Conservation (phyloP, 1,140 invertebrate genomes). For the Planococcus citri region DNA sequence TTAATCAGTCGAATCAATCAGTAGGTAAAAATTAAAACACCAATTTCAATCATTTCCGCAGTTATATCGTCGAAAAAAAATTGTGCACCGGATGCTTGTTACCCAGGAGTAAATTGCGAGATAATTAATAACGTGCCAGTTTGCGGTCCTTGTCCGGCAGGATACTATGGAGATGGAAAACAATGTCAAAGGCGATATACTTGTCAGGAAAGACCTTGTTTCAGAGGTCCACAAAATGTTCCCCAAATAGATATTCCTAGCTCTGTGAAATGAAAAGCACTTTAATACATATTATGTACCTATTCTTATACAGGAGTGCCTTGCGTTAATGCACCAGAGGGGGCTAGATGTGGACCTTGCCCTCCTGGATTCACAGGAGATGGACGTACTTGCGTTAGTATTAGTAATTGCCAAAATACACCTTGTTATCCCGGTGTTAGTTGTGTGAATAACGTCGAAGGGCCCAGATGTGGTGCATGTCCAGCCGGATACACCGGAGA, state of each 20-base stretch:
- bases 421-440: constrained; percentile 46
- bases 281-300: no score
- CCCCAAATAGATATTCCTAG: no score
- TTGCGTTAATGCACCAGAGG: no score
- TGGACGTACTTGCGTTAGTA: constrained; percentile 52
- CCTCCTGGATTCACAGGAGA: constrained; percentile 72
- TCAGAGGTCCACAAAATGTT: neutral
- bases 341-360: constrained; percentile 48
- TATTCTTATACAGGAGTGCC: no score
- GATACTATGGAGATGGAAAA: constrained; percentile 70
- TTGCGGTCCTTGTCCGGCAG: constrained; percentile 60
- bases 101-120: neutral
- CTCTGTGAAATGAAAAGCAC: no score
- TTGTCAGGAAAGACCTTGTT: constrained; percentile 9
- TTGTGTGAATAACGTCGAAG: constrained; percentile 59
- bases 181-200: constrained; percentile 38
- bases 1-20: no score
- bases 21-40: no score
- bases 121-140: neutral
- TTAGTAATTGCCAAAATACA: neutral
- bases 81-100: neutral
- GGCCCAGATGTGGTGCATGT: constrained; percentile 59
- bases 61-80: neutral
- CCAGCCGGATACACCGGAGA: constrained; percentile 62
- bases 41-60: neutral